Base-by-base conservation (phyloP, 2,888 invertebrate species). In the Aphidius colemani region DNA sequence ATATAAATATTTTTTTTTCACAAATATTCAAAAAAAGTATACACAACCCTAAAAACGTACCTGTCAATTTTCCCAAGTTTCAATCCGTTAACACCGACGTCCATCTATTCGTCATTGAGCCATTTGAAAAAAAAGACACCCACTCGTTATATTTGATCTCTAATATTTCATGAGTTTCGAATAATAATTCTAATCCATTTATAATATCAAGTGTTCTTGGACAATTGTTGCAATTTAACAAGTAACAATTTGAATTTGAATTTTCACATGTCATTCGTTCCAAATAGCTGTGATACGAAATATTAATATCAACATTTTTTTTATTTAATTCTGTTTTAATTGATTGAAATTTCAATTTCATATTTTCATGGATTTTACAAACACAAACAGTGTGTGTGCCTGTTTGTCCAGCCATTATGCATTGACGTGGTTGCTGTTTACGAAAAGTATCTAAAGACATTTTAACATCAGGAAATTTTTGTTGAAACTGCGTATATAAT, bases 381-480 rank as follows among this genome's bases (percentile, higher is more conserved):
- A 50, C n/a, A 48, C 48, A 58, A 30, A 58, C 58, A 45, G n/a
- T 13, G 30, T 58, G 58, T 43, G 44, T 44, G 8, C 59, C 41
- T 13, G 46, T 46, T n/a, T 9, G 11, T 30, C 39, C 46, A 18
- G 46, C 49, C 18, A 48, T 13, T 9, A 59, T 45, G 39, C 48
- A 59, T 59, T 59, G 39, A 7, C 30, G 18, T 9, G 51, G 50
- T 8, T 51, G 50, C 48, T 50, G 40, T 49, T 59, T 39, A 30
- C 50, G 10, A 11, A 59, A 59, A 39, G 49, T 59, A 9, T 49
- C 49, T 7, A 59, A 49, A 10, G 41, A 41, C 3, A 59, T 59
- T 50, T 59, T 59, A 39, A 40, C 50, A 5, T 59, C 41, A 11
- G 49, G 50, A 51, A 41, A 59, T 8, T 59, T 50, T 49, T 40